Evolutionary conservation across 2,113 vertebrate genomes (phyloP), one percentile per base, ranked within the genome.

Genomic region (Rattus rattus): DNA sequence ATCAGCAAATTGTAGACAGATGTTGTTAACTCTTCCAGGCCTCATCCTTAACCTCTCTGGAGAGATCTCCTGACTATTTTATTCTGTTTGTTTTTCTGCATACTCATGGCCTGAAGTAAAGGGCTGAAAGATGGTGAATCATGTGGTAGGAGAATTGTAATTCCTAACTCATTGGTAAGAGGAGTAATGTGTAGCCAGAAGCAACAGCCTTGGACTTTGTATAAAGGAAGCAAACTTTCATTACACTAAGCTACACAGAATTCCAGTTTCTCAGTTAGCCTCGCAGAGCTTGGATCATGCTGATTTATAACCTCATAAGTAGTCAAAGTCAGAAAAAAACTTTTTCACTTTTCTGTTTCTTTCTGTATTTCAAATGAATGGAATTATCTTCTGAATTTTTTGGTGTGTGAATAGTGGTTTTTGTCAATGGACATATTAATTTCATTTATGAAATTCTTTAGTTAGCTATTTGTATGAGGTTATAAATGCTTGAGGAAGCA

Each of bases 401-500:
- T 28, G 86, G 36, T 86, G 89, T 28, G 5, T 65, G 47, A 87
- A 83, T 36, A 65, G 30, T 30, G 6, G 5, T 43, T 94, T 95
- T 65, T 63, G 6, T 92, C 75, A 95, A 47, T 67, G n/a, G 43
- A 88, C 0, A 67, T 52, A 73, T 16, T 22, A 90, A 24, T 72
- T 94, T 95, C 83, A 88, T 75, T 88, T 47, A 61, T 36, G 4
- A 88, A 91, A 61, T 75, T 88, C 75, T 54, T 65, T 88, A 87
- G 52, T 92, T 91, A 80, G 30, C 63, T 84, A 5, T 80, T 76
- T 85, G 36, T 69, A 94, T 81, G 76, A 79, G 52, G 83, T 76
- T 92, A 80, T 88, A 79, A 88, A 85, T 85, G 43, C 24, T 96
- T 75, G 39, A 95, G 77, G 92, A 96, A 67, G 24, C 33, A 86